Conservation (phyloP, 1,140 invertebrate species). For the Plodia interpunctella region DNA sequence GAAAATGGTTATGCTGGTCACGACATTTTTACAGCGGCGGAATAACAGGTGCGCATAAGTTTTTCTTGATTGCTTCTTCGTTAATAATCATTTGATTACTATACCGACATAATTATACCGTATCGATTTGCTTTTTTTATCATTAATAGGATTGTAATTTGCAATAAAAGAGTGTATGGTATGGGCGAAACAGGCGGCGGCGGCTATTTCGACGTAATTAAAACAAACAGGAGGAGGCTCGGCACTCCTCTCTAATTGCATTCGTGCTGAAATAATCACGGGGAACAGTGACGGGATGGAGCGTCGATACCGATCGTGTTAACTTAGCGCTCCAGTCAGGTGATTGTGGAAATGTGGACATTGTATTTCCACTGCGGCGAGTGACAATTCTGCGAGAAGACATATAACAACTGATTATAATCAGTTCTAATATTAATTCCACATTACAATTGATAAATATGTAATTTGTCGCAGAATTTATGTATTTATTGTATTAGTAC, state of each 20-base stretch:
- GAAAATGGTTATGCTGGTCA: too few species aligned
- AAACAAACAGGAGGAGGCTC: slow-evolving; percentile 71
- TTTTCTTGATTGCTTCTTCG: too few species aligned
- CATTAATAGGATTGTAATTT: slow-evolving; percentile 68
- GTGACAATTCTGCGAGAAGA: neutral
- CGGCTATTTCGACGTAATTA: slow-evolving; percentile 71
- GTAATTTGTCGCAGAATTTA: too few species aligned
- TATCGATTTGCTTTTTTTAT: slow-evolving; percentile 40
- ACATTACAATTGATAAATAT: too few species aligned
- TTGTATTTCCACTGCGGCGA: neutral
- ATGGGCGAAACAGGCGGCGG: slow-evolving; percentile 33
- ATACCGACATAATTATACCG: too few species aligned
- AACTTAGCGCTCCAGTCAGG: slow-evolving; percentile 5
- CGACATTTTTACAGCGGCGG: too few species aligned
- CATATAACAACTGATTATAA: too few species aligned
- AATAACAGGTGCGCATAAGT: too few species aligned
- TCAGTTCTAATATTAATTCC: too few species aligned
- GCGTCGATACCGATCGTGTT: slow-evolving; percentile 30
- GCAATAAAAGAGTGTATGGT: slow-evolving; percentile 55
- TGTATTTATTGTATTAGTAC: too few species aligned
- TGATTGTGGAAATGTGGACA: slow-evolving; percentile 2
- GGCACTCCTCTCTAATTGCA: slow-evolving; percentile 72
- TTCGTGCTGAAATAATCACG: slow-evolving; percentile 72
- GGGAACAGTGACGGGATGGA: slow-evolving; percentile 42
- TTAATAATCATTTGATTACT: too few species aligned